Percentiles rank a stretch among this genome's conserved stretches.
phyloP scores from a whole-genome alignment of 2,888 invertebrate genomes.

The Dorcus parallelipipedus region DNA sequence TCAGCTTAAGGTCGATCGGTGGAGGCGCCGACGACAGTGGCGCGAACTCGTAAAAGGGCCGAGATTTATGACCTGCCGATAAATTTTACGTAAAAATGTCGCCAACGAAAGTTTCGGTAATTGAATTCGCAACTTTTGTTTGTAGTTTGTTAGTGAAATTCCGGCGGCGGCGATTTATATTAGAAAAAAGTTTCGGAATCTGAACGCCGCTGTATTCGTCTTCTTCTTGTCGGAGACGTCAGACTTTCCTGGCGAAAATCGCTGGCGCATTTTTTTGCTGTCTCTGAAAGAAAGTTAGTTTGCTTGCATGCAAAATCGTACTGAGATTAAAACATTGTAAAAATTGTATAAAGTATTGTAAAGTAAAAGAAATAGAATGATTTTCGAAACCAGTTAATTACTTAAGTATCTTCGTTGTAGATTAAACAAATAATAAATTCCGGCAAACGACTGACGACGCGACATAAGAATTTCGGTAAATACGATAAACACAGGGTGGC shows the following conservation, averaged over 20 bases:
- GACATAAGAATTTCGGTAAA: not conserved
- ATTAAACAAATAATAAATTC: not conserved
- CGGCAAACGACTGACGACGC: not conserved
- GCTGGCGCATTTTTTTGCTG: too few relatives aligned
- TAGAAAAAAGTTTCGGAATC: not conserved
- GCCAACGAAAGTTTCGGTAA: slow-evolving; percentile 34
- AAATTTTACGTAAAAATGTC: slow-evolving; percentile 34
- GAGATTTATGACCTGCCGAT: slow-evolving; percentile 34
- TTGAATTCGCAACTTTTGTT: slow-evolving; percentile 28
- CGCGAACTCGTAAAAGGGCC: not conserved
- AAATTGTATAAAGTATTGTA: too few relatives aligned
- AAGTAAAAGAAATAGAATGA: too few relatives aligned
- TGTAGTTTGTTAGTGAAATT: slow-evolving; percentile 5
- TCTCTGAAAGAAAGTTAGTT: too few relatives aligned
- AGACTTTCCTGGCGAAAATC: too few relatives aligned
- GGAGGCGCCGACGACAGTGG: not conserved
- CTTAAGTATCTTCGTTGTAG: not conserved
- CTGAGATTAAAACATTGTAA: too few relatives aligned
- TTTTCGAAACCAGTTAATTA: too few relatives aligned
- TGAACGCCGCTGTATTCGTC: too few relatives aligned
- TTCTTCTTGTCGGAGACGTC: too few relatives aligned
- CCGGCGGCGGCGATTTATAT: not conserved
- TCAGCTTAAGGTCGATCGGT: not conserved
- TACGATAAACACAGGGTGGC: not conserved
- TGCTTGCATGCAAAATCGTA: too few relatives aligned